These are phyloP conservation scores for Hypsibius dujardini DNA, from an alignment of 1,140 invertebrate genomes.

Conservation along the genomic window DNA sequence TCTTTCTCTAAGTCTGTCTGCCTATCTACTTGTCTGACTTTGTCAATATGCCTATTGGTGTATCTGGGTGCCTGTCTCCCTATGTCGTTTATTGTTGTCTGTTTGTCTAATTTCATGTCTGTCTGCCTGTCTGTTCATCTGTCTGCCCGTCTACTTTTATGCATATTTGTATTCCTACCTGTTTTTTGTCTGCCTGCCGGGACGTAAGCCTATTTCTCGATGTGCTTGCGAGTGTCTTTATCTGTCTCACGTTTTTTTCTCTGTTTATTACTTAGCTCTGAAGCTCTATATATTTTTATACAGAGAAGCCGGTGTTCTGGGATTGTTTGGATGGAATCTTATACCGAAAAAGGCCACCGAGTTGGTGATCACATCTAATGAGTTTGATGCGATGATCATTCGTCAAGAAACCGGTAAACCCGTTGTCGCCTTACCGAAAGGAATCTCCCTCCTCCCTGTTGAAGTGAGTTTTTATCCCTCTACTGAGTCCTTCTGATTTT, in stretches of 20 bases:
- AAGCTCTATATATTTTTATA: constrained; percentile 18
- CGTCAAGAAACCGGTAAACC: constrained; percentile 29
- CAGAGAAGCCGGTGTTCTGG: constrained; percentile 19
- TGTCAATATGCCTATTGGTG: no score
- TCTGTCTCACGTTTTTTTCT: background rate
- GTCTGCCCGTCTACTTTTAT: no score
- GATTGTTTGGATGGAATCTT: constrained; percentile 30
- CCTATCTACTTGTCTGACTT: no score
- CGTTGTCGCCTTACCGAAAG: constrained; percentile 31
- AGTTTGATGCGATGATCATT: constrained; percentile 33
- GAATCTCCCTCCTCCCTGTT: constrained; percentile 28
- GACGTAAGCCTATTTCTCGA: no score
- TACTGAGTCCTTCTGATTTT: constrained; percentile 20
- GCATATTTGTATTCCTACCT: no score
- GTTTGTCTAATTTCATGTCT: no score
- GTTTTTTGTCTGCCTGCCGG: no score
- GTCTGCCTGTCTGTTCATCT: no score
- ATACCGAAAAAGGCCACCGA: constrained; percentile 23
- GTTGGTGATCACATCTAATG: constrained; percentile 31
- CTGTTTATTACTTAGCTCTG: background rate
- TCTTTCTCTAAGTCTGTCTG: no score
- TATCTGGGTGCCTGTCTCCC: no score
- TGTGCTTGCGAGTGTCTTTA: background rate
- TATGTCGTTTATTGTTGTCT: no score
- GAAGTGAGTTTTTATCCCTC: constrained; percentile 26